Base-by-base conservation (phyloP, 30 jellyfish, hydroid and myxozoan genomes). In the Pelagia noctiluca region DNA sequence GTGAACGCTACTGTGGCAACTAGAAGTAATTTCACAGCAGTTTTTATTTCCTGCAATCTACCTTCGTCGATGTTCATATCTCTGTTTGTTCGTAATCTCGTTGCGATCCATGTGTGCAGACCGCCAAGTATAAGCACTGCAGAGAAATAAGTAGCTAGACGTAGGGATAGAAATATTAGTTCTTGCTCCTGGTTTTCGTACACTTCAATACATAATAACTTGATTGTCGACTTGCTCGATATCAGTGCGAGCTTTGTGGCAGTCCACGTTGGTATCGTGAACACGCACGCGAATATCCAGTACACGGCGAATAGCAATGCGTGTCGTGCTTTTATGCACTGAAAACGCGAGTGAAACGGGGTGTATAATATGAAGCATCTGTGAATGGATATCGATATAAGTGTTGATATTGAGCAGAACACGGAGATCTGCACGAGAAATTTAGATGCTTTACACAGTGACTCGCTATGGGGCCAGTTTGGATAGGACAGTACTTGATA, bases 401-500 rank as follows among this genome's bases (percentile, higher is more conserved):
- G 67, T n/a, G 83, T 36, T 22, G 63, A 31, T 4, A 72, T 77
- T 0, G 94, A 84, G 38, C 87, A 72, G 5, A 84, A 49, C 12
- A 62, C 94, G 4, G 94, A 84, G 37, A 84, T 18, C 32, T 84
- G 87, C 19, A 74, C 88, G 54, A 84, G 32, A 50, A 10, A 84
- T 42, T 74, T 84, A 35, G 78, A 74, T 77, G 88, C 76, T 60
- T 36, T 84, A 61, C 94, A 84, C 36, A 88, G 37, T 8, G 52
- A 54, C 36, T 71, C 48, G 1, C 88, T 52, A 42, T 50, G 76
- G 0, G 94, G 94, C 94, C 94, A 84, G 76, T 74, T 84, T 10
- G 94, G 94, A 30, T 84, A 84, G 75, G 82, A 64, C 57, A 84
- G 64, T 1, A 84, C 94, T 61, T 84, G 94, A 48, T 84, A 84